These are phyloP conservation scores for Lerista edwardsae DNA, from an alignment of 2,797 vertebrate species.

Conservation along the genomic window DNA sequence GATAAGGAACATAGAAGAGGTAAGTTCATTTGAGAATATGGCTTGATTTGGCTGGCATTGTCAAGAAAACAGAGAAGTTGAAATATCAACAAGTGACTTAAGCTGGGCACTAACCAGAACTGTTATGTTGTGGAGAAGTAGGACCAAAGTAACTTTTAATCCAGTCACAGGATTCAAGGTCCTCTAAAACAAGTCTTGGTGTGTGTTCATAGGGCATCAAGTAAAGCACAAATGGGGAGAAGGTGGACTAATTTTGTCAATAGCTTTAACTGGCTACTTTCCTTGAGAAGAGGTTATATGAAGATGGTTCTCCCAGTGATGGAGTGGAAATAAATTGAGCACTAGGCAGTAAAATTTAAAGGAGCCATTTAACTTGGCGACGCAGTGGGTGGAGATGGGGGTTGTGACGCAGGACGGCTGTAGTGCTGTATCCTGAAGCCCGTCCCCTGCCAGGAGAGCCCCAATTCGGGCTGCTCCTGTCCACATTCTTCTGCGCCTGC, in stretches of 20 bases:
- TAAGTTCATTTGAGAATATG: slow-evolving; percentile 64
- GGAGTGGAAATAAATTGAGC: neutral
- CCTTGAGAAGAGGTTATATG: neutral
- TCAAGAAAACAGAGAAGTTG: neutral
- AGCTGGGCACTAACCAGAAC: neutral
- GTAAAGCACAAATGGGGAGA: too few relatives aligned
- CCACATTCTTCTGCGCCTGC: too few relatives aligned
- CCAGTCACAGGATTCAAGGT: neutral
- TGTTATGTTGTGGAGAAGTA: too few relatives aligned
- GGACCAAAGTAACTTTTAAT: neutral
- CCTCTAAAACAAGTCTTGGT: too few relatives aligned
- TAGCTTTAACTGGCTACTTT: neutral
- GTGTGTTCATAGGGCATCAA: too few relatives aligned
- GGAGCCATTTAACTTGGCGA: too few relatives aligned
- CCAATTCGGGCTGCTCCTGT: too few relatives aligned
- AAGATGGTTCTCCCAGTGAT: neutral
- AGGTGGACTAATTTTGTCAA: neutral
- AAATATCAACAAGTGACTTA: neutral
- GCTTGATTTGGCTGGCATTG: neutral
- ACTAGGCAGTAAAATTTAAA: neutral
- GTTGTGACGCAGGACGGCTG: too few relatives aligned
- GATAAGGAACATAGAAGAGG: slow-evolving; percentile 99
- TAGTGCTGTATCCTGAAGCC: too few relatives aligned
- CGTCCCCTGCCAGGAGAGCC: too few relatives aligned
- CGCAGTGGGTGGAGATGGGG: too few relatives aligned